Evolutionary conservation across 1,140 invertebrate species (phyloP), one percentile per base, ranked within the genome.

Genomic region (Philaenus spumarius): DNA sequence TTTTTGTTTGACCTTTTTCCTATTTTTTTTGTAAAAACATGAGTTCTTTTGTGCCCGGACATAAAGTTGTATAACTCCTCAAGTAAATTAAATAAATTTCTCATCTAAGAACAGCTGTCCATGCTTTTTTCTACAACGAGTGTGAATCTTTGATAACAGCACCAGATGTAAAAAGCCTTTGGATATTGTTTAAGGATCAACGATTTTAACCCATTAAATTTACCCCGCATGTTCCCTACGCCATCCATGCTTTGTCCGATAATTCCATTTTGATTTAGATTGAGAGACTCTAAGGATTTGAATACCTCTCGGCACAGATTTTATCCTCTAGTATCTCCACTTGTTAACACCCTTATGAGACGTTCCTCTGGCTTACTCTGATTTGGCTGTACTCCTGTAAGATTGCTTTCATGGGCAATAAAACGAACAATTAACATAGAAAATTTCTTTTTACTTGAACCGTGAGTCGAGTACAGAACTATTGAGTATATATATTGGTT

Each of bases 1-100:
- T 52, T 35, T 26, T 26, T 30, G 23, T 35, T 52, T 30, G 22
- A 22, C 23, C 24, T 17, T 52, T 52, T 35, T 52, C 48, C 26
- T n/a, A 52, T 11, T 12, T 52, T 52, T 52, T 30, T 12, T n/a
- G 17, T n/a, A 17, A 52, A 35, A 34, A 34, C 15, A 15, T 12
- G 19, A n/a, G 11, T 20, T 23, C 48, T 26, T 19, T 11, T 12
- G 34, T 52, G 48, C 22, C 48, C 24, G n/a, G 48, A 52, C 11
- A 26, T n/a, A 19, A 52, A 43, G 20, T 15, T 15, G 34, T 52
- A 52, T 12, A 52, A 6, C n/a, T 52, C 40, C 20, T 43, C 23
- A 37, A 37, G n/a, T 37, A 37, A 37, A n/a, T 7, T 9, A 9
- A n/a, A 37, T n/a, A 37, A 37, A 37, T 37, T n/a, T 37, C 35